phyloP scores from a whole-genome alignment of 2,797 vertebrate genomes.

The Pangasius sanitwongsei region DNA sequence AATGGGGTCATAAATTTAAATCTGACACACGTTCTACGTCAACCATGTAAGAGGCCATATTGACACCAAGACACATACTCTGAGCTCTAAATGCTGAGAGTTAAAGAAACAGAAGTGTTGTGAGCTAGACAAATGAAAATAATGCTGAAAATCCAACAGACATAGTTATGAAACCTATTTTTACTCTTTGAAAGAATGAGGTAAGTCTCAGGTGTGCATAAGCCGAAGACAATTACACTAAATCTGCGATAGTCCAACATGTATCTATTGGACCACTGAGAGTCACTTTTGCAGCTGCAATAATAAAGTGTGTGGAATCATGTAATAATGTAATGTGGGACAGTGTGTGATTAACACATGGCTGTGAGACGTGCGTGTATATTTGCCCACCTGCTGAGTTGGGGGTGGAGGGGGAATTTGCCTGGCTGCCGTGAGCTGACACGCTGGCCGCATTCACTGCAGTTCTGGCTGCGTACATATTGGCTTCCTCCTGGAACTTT shows the following conservation, averaged over 20 bases:
- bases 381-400: constrained; percentile 96
- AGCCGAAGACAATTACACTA: not conserved
- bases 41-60: not conserved
- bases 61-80: not conserved
- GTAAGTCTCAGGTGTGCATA: not conserved
- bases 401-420: constrained; percentile 98
- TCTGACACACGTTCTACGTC: not conserved
- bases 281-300: constrained; percentile 13
- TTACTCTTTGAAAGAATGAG: not conserved
- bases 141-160: not conserved
- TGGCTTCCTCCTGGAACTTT: constrained; percentile 99
- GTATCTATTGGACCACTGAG: not conserved
- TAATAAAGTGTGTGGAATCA: constrained; percentile 15
- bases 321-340: constrained; percentile 17
- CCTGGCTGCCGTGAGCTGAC: constrained; percentile 98
- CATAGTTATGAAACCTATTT: not conserved
- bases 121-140: not conserved
- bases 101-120: not conserved
- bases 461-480: constrained; percentile 99
- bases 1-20: not conserved
- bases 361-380: constrained; percentile 44
- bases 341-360: constrained; percentile 4
- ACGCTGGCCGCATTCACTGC: constrained; percentile 96
- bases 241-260: not conserved
- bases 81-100: not conserved